A percentile compares a stretch with the other conserved stretches of the same genome.
Evolutionary conservation across 37 sponge, comb jelly and placozoan genomes (phyloP).

Genomic region (Theonella swinhoei): DNA sequence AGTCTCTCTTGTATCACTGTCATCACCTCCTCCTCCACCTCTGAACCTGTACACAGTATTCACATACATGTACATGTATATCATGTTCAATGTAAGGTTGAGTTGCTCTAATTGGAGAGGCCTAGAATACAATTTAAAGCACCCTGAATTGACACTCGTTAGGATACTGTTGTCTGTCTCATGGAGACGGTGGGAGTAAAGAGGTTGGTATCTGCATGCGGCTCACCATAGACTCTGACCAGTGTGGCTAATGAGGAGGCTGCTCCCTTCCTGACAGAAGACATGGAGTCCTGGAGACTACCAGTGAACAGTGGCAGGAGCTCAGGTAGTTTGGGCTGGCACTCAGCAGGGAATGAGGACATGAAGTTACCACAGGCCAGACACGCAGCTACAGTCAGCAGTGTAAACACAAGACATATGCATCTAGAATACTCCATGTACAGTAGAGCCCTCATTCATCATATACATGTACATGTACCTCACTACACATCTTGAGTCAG

Average conservation of each 20-base stretch:
- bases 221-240: constrained; percentile 69
- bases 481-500: too few species aligned
- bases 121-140: background rate
- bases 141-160: background rate
- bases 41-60: constrained; percentile 28
- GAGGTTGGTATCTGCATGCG: background rate
- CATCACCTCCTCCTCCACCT: constrained; percentile 61
- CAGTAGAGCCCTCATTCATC: too few species aligned
- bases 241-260: constrained; percentile 83
- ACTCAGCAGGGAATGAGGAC: constrained; percentile 83
- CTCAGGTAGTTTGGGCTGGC: constrained; percentile 48
- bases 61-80: background rate
- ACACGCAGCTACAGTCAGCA: constrained; percentile 73
- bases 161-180: background rate
- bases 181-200: background rate
- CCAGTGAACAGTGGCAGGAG: constrained; percentile 75
- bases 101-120: too few species aligned
- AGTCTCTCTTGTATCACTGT: constrained; percentile 42
- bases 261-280: constrained; percentile 93
- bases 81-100: too few species aligned
- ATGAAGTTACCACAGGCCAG: constrained; percentile 95
- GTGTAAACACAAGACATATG: too few species aligned
- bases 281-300: constrained; percentile 92
- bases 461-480: too few species aligned
- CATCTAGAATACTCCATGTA: too few species aligned